Conservation (phyloP, 2,113 vertebrate species). For the Colinus virginianus region DNA sequence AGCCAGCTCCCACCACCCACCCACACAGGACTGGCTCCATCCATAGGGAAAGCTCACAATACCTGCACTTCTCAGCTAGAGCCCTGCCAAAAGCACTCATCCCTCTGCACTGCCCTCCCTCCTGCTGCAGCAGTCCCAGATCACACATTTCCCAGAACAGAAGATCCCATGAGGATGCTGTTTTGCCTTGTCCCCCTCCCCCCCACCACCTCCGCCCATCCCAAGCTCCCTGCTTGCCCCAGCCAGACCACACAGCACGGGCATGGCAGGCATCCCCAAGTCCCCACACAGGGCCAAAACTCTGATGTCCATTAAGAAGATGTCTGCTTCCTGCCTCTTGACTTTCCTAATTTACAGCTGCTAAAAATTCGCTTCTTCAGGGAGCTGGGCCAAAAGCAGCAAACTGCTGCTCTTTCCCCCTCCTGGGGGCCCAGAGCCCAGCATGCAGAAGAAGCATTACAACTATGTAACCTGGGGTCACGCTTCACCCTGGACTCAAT, state of each 20-base stretch:
- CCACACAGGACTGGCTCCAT: background rate
- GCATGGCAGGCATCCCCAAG: background rate
- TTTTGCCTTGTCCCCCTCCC: rapidly evolving
- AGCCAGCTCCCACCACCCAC: background rate
- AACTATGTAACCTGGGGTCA: constrained; percentile 78
- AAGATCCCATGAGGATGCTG: background rate
- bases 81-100: background rate
- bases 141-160: background rate
- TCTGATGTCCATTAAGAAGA: background rate
- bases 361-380: constrained; percentile 11
- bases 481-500: constrained; percentile 71
- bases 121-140: background rate
- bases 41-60: background rate
- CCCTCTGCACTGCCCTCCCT: background rate
- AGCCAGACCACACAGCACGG: background rate
- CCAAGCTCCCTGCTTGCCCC: background rate
- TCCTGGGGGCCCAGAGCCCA: constrained; percentile 45
- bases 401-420: constrained; percentile 50
- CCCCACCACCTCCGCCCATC: too few relatives aligned
- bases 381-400: constrained; percentile 67
- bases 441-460: constrained; percentile 52
- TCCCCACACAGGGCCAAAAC: background rate
- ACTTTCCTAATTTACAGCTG: constrained; percentile 34
- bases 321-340: constrained; percentile 13
- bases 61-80: background rate